Conservation (phyloP, 1,140 invertebrate species). For the Anoplolepis gracilipes region DNA sequence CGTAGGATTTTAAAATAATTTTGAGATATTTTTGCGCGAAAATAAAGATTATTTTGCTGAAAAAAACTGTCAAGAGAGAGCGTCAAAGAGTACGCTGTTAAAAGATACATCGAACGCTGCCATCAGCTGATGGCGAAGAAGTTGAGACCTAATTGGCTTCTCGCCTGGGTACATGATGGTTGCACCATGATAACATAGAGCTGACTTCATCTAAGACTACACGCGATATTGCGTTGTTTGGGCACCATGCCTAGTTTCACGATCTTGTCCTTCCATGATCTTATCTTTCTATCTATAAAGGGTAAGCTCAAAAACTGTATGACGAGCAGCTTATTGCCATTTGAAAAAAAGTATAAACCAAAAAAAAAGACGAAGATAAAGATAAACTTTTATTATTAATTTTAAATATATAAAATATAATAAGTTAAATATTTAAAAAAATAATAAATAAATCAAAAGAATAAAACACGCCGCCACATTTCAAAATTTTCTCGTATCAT, state of each 20-base stretch:
- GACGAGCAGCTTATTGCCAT: neutral
- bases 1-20: neutral
- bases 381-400: neutral
- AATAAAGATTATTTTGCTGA: neutral
- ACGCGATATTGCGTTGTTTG: neutral
- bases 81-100: neutral
- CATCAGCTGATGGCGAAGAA: neutral
- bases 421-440: neutral
- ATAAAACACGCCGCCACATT: neutral
- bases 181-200: slow-evolving; percentile 20
- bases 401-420: neutral
- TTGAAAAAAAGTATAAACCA: neutral
- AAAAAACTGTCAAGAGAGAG: neutral
- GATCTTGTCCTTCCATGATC: neutral
- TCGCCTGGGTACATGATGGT: neutral
- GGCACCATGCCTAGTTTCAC: neutral
- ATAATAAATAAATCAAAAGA: neutral
- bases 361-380: neutral
- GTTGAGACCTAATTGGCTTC: slow-evolving; percentile 8
- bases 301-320: neutral
- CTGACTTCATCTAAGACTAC: neutral
- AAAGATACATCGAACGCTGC: neutral
- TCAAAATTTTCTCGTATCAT: neutral
- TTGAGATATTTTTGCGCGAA: neutral
- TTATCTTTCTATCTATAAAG: neutral